Base-by-base conservation (phyloP, 2,797 vertebrate genomes). In the Onychomys leucogaster region DNA sequence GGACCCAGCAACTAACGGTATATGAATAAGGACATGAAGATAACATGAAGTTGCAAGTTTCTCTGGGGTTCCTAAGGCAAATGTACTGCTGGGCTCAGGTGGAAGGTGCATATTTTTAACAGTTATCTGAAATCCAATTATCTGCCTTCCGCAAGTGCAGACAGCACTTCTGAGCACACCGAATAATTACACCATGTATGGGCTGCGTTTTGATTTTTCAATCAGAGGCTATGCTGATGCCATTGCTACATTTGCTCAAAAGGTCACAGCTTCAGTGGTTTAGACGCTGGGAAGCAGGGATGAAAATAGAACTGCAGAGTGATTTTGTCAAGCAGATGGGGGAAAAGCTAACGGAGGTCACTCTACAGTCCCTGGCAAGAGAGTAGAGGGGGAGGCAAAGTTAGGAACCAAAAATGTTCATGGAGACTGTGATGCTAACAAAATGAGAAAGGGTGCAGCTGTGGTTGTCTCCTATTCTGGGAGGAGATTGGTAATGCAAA, bases 121-220 rank as follows among this genome's bases (percentile, higher is more conserved):
- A 94, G 96, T 96, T 52, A 96, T 97, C 96, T 96, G 77, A 97
- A 98, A 98, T 97, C 96, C 96, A 98, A 98, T 98, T 97, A 97
- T 95, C 89, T 94, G 84, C 43, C 97, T 97, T 96, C 89, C 2
- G 0, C 91, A 90, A 97, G 94, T 87, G 69, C 97, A 96, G 95
- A 90, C 92, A 88, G 57, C 75, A 89, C 65, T 96, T 27, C 80
- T 76, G 96, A 0, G 2, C 91, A 85, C 84, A 65, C 80, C 83
- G 94, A 94, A 89, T 97, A 96, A 97, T 98, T 97, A 96, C 34
- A 55, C 92, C 57, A 23, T 52, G 95, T 94, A 93, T 85, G 92
- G 94, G 81, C 52, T 97, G 89, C 16, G 91, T 95, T 97, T 97
- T 97, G 97, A 97, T 98, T 97, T 97, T 97, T 97, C 98, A 96